These are phyloP conservation scores for Channa striata DNA, from an alignment of 2,797 vertebrate genomes.

Conservation along the genomic window DNA sequence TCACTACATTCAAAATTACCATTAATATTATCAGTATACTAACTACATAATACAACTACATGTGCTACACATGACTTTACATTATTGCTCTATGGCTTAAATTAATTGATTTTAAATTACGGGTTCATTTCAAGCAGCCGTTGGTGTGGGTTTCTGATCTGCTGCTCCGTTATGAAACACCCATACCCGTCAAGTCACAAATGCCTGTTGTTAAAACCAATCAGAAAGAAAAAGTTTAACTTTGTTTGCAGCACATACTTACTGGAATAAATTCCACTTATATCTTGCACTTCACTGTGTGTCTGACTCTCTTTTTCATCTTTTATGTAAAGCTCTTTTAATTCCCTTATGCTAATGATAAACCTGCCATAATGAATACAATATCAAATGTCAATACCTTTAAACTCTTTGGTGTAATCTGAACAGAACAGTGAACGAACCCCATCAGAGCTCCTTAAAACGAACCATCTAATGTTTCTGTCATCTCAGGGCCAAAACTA, in stretches of 20 bases:
- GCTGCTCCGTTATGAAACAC: neutral
- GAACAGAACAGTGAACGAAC: slow-evolving; percentile 25
- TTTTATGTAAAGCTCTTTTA: slow-evolving; percentile 4
- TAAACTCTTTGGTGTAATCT: neutral
- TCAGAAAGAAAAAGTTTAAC: neutral
- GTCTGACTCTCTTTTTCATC: neutral
- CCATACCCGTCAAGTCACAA: neutral
- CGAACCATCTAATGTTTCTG: slow-evolving; percentile 44
- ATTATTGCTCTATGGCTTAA: neutral
- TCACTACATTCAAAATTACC: neutral
- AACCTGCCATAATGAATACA: neutral
- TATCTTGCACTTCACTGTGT: neutral
- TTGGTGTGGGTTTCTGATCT: neutral
- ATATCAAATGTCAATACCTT: slow-evolving; percentile 3
- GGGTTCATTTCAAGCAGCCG: neutral
- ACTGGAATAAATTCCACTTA: neutral
- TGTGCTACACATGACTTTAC: neutral
- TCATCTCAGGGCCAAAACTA: slow-evolving; percentile 53
- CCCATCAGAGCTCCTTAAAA: slow-evolving; percentile 42
- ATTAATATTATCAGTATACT: no score
- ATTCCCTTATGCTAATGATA: slow-evolving; percentile 3
- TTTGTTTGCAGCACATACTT: neutral
- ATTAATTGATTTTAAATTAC: neutral
- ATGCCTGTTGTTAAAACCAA: neutral
- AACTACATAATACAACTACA: neutral